Conservation (phyloP, 2,797 vertebrate genomes). For the Gallirallus australis region DNA sequence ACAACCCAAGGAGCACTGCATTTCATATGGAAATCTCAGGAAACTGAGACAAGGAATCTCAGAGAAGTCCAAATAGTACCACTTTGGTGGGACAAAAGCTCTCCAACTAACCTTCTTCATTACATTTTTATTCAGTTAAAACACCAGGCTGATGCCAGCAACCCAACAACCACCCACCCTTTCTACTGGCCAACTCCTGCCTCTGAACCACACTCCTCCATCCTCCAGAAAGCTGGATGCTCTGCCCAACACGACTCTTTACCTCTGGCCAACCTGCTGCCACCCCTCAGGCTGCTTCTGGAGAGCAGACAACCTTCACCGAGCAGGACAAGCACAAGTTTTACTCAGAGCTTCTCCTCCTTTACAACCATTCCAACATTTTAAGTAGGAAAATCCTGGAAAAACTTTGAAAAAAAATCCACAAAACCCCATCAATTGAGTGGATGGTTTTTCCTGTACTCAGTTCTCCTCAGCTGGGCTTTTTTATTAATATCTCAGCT, state of each 20-base stretch:
- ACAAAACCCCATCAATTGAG: not conserved
- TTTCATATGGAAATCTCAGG: not conserved
- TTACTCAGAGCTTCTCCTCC: not conserved
- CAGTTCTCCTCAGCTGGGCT: not conserved
- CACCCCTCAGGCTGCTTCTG: not conserved
- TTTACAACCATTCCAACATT: not conserved
- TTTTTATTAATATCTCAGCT: not conserved
- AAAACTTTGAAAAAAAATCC: not conserved
- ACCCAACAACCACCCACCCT: not conserved
- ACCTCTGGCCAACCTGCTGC: not conserved
- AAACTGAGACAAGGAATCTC: not conserved
- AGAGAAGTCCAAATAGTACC: not conserved
- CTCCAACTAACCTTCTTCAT: not conserved
- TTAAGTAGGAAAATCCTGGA: not conserved
- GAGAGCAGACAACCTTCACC: not conserved
- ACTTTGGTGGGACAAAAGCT: not conserved
- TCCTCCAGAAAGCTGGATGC: not conserved
- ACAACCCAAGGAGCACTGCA: not conserved
- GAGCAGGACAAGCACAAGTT: not conserved
- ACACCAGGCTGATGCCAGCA: not conserved
- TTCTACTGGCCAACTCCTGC: not conserved
- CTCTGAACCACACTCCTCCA: not conserved
- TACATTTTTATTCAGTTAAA: not conserved
- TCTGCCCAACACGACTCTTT: accelerated
- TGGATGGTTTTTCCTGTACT: not conserved